Evolutionary conservation across 1,140 invertebrate species (phyloP).

Genomic region (Eumaeus atala): DNA sequence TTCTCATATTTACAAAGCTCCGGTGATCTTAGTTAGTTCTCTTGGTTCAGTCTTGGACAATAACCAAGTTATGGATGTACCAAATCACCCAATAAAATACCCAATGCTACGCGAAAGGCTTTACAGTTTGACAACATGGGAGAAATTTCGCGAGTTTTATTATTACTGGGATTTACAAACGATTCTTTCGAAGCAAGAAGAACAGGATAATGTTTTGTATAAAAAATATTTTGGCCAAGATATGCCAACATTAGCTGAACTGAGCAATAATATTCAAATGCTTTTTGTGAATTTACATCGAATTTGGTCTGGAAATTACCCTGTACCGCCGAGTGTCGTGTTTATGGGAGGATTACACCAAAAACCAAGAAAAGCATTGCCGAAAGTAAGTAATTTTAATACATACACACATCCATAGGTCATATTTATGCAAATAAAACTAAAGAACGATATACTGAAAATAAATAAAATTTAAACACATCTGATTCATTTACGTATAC

Average conservation of each 20-base stretch:
- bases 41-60: constrained; percentile 20
- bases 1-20: constrained; percentile 30
- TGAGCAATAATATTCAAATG: constrained; percentile 27
- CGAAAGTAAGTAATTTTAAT: constrained; percentile 38
- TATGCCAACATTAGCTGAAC: constrained; percentile 43
- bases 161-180: constrained; percentile 10
- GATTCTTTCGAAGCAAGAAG: background rate
- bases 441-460: no score
- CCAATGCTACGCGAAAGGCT: constrained; percentile 27
- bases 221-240: constrained; percentile 52
- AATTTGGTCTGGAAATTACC: constrained; percentile 60
- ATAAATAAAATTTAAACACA: no score
- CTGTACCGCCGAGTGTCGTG: constrained; percentile 72
- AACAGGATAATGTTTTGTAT: constrained; percentile 39
- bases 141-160: constrained; percentile 24
- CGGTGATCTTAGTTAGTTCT: constrained; percentile 35
- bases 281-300: constrained; percentile 75
- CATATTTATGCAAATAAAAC: no score
- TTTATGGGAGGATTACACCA: constrained; percentile 71
- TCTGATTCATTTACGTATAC: no score
- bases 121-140: constrained; percentile 22
- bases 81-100: constrained; percentile 31
- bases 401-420: no score
- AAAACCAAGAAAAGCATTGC: constrained; percentile 35
- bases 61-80: constrained; percentile 21